Percentiles rank a stretch among this genome's conserved stretches.
Conservation (phyloP, 1,140 invertebrate genomes). For the Akabosia matsudoensis region DNA sequence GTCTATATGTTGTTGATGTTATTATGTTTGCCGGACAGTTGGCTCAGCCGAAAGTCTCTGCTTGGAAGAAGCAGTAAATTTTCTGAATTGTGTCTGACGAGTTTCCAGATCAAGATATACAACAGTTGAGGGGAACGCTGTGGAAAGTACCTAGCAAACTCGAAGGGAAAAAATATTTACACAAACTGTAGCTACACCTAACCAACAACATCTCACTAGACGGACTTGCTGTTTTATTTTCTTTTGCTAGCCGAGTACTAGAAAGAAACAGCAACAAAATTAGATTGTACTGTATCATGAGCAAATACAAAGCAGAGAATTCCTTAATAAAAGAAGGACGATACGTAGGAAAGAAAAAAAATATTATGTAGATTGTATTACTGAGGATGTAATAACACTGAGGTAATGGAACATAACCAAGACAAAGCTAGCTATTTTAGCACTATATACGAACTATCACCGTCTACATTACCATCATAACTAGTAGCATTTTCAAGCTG, state of each 20-base stretch:
- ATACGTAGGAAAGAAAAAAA: no score
- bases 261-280: background rate
- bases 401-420: background rate
- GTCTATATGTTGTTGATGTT: background rate
- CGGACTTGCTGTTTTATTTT: background rate
- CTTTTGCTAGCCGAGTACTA: background rate
- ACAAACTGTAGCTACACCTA: no score
- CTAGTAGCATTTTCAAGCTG: background rate
- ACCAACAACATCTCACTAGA: background rate
- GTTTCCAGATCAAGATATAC: slow-evolving; percentile 2
- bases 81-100: slow-evolving; percentile 20
- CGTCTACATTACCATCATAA: background rate
- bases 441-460: background rate
- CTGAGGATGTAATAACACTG: no score
- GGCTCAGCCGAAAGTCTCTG: slow-evolving; percentile 6
- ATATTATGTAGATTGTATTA: no score
- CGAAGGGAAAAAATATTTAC: background rate
- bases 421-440: background rate
- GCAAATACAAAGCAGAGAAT: no score
- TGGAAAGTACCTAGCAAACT: background rate
- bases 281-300: background rate
- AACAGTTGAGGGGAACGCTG: no score
- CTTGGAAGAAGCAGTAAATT: slow-evolving; percentile 8
- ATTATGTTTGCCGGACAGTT: slow-evolving; percentile 2
- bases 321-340: no score